Base-by-base conservation (phyloP, 2,888 invertebrate species). In the Crepidodera aurea region DNA sequence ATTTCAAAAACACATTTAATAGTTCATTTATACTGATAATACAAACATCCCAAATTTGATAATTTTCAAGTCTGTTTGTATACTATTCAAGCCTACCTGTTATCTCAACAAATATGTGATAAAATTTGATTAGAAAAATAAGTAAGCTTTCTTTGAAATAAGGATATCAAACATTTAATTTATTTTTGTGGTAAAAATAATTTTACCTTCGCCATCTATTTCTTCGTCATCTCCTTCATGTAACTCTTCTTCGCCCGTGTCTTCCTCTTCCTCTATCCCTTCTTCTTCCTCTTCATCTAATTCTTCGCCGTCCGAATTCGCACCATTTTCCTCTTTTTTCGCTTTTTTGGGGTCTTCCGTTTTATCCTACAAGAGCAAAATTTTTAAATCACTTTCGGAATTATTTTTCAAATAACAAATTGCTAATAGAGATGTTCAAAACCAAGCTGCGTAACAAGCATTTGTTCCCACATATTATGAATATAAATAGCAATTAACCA, bases 291-390 rank as follows among this genome's bases (percentile, higher is more conserved):
- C 89, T 61, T 89, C 89, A 51, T 89, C 89, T 71, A 90, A 85
- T 62, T 85, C 85, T 65, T 83, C 81, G 12, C 83, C 83, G 42
- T 84, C 84, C 64, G 87, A 87, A 19, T 87, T 88, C 58, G 88
- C 89, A 27, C 90, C 90, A 75, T 91, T 90, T 78, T 91, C 90
- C 77, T 90, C 90, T 83, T 90, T 91, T 84, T 89, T 90, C 82
- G 88, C 88, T 83, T 91, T 91, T 84, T 91, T 91, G 70, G 87
- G 86, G 64, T 90, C 90, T 60, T 90, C 88, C 69, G 83, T 84
- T 83, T 90, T 90, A 70, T 90, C 90, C 90, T 90, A 79, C 27
- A 73, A 51, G 8, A 55, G 8, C 5, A 39, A 12, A 40, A 42
- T 19, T 25, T 18, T n/a, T 37, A 5, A 37, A 37, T 37, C n/a